Conservation (phyloP, 1,140 invertebrate species). For the Contarinia nasturtii region DNA sequence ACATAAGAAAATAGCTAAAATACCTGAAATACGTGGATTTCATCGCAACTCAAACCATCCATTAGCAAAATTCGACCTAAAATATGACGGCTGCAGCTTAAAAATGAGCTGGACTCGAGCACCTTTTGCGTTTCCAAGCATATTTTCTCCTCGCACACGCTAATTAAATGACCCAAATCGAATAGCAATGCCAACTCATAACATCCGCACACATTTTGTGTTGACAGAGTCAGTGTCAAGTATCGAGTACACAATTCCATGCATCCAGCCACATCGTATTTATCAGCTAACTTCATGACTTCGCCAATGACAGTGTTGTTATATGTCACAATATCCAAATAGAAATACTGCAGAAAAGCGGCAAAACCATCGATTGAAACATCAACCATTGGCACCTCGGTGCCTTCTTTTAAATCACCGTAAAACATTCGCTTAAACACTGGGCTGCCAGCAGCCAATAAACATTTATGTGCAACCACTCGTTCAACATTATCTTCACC, state of each 20-base stretch:
- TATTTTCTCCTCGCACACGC: neutral
- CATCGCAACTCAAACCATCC: neutral
- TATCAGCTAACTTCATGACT: neutral
- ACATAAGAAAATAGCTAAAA: no score
- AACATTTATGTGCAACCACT: neutral
- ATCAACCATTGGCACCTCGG: neutral
- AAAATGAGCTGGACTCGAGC: neutral
- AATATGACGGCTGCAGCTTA: neutral
- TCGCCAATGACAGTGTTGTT: neutral
- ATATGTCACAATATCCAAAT: neutral
- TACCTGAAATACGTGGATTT: neutral
- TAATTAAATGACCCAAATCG: neutral
- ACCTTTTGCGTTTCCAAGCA: neutral
- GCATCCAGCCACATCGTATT: neutral
- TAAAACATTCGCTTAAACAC: slow-evolving; percentile 1
- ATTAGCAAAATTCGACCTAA: neutral
- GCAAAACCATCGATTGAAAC: neutral
- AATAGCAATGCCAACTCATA: neutral
- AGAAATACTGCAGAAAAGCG: neutral
- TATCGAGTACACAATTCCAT: neutral
- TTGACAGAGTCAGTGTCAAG: neutral
- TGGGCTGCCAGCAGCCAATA: neutral
- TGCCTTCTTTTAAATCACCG: neutral
- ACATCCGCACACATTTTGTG: neutral
- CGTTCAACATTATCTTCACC: neutral